Base-by-base conservation (phyloP, 1,140 invertebrate species). In the Drosophila oshimai region DNA sequence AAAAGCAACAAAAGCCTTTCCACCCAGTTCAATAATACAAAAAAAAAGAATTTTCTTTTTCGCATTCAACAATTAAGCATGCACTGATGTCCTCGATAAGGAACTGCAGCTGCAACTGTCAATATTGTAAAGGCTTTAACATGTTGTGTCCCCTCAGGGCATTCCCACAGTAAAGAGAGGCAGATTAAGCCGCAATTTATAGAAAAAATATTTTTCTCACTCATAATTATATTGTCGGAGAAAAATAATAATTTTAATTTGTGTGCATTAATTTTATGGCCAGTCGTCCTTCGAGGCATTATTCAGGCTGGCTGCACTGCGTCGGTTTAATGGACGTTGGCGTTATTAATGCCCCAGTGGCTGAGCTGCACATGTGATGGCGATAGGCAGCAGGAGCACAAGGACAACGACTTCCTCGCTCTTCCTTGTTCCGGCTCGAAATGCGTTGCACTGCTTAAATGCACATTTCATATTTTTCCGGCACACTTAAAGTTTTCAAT, bases 401-500 rank as follows among this genome's bases (percentile, higher is more conserved):
- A 60, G 29, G 50, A 62, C 51, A 34, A 47, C 28, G 47, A 44
- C 42, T 33, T 61, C 64, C 26, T 37, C 51, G 28, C 50, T 39
- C 37, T 34, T 39, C 34, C 34, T 50, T 62, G 64, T 76, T 74
- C 54, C 62, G 47, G 5, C 51, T 45, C 17, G 15, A 42, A 49
- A 42, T 60, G 53, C 26, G 15, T 7, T 39, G 39, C 46, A 13
- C 51, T 51, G 12, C 54, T 61, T 62, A 72, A 72, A 62, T 73
- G 69, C 58, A 65, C 70, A 80, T 74, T 80, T 80, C 76, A 80
- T 80, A 80, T 69, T 86, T 76, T 72, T 41, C 70, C 61, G 33
- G 47, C 57, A 53, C 49, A 50, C 81, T 87, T 86, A 69, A 86
- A 87, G 69, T 80, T 86, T 73, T 61, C 72, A 79, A 86, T 77